Percentiles rank a stretch among this genome's conserved stretches.
These are phyloP conservation scores for Falcunculus frontatus DNA, from an alignment of 2,113 vertebrate species.

Conservation along the genomic window DNA sequence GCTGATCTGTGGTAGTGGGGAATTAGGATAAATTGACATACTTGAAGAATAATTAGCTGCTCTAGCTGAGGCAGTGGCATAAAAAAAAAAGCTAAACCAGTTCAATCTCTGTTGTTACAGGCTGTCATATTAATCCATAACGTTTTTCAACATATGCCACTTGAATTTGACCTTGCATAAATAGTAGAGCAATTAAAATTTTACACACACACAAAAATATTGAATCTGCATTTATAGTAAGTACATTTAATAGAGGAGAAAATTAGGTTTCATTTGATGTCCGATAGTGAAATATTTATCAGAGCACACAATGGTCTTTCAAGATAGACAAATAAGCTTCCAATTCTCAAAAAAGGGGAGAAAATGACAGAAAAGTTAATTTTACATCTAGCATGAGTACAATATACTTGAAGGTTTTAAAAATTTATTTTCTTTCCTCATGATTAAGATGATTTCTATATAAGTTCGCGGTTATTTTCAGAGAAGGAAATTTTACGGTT, in stretches of 20 bases:
- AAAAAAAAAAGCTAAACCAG: background rate
- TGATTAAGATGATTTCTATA: background rate
- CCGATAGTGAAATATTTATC: background rate
- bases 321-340: background rate
- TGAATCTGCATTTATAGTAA: background rate
- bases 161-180: background rate
- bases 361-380: background rate
- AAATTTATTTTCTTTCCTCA: background rate
- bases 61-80: background rate
- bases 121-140: background rate
- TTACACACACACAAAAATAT: background rate
- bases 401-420: background rate
- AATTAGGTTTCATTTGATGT: background rate
- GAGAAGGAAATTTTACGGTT: background rate
- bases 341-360: background rate
- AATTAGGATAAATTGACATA: background rate
- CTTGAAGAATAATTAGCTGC: slow-evolving; percentile 9
- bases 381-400: background rate
- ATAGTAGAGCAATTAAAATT: background rate
- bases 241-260: background rate
- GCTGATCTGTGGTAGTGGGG: background rate
- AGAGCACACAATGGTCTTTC: background rate
- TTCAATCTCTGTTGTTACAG: background rate
- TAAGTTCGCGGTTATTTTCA: background rate
- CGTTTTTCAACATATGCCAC: background rate